These are phyloP conservation scores for Festucalex cinctus DNA, from an alignment of 2,113 vertebrate genomes.

Conservation along the genomic window DNA sequence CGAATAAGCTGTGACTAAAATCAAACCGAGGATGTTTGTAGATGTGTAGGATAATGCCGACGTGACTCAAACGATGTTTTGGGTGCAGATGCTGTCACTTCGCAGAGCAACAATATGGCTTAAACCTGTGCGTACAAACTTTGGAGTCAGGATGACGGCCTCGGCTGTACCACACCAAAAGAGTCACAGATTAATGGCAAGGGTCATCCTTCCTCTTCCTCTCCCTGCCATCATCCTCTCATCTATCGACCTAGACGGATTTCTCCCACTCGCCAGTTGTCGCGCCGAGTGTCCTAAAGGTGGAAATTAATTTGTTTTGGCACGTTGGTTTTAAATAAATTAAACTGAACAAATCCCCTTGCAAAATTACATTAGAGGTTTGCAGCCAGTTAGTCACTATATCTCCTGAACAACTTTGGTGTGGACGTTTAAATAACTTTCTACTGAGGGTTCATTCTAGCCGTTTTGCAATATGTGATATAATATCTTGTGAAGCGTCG, in stretches of 20 bases:
- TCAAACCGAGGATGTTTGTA: slow-evolving; percentile 8
- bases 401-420: not conserved
- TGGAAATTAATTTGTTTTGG: not conserved
- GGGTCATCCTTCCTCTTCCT: slow-evolving; percentile 13
- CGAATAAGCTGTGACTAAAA: slow-evolving; percentile 6
- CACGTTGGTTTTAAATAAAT: too few species aligned
- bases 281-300: not conserved
- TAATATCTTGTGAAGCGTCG: too few species aligned
- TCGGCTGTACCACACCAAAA: slow-evolving; percentile 24
- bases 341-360: too few species aligned
- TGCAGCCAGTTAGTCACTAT: too few species aligned
- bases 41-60: slow-evolving; percentile 2
- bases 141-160: slow-evolving; percentile 34
- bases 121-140: slow-evolving; percentile 15
- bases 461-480: too few species aligned
- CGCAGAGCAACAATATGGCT: slow-evolving; percentile 20
- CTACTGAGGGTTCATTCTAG: not conserved
- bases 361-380: too few species aligned
- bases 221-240: not conserved
- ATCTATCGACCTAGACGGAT: not conserved
- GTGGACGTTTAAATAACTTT: not conserved
- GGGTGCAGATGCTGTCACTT: slow-evolving; percentile 14
- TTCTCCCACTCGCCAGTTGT: not conserved
- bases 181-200: slow-evolving; percentile 43
- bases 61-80: not conserved